These are phyloP conservation scores for Pristis pectinata DNA, from an alignment of 2,797 vertebrate species.

Conservation along the genomic window DNA sequence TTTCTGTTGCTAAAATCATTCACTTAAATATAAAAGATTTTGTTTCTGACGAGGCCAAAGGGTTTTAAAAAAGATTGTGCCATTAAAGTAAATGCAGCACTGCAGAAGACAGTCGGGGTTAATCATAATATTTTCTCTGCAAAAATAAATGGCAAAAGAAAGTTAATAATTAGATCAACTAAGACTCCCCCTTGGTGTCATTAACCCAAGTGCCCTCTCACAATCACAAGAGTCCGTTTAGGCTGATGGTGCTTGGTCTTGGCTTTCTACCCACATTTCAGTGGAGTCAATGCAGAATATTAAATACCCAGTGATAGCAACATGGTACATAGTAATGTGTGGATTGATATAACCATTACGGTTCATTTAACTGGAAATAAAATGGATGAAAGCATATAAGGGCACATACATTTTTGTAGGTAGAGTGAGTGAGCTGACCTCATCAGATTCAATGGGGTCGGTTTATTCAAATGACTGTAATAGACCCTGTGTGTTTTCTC, in stretches of 20 bases:
- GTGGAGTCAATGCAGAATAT: constrained; percentile 9
- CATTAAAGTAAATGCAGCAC: background rate
- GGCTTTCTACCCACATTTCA: constrained; percentile 3
- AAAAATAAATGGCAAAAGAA: constrained; percentile 25
- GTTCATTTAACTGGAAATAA: background rate
- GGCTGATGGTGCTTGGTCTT: background rate
- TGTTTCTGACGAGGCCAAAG: background rate
- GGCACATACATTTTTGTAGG: background rate
- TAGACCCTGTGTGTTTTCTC: constrained; percentile 6
- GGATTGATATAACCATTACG: background rate
- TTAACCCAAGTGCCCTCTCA: constrained; percentile 27
- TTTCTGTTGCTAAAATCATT: background rate
- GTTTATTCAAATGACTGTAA: background rate
- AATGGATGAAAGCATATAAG: constrained; percentile 3
- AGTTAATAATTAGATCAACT: constrained; percentile 36
- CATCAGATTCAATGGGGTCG: background rate
- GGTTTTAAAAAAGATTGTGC: background rate
- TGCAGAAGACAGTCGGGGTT: constrained; percentile 7
- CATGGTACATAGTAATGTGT: background rate
- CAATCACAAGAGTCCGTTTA: constrained; percentile 16
- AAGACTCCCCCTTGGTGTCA: constrained; percentile 10
- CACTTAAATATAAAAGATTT: background rate
- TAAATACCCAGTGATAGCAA: background rate
- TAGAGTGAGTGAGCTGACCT: background rate
- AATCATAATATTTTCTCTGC: constrained; percentile 11